Percentiles rank a stretch among this genome's conserved stretches.
Conservation (phyloP, 2,797 vertebrate species). For the Gephyroberyx darwinii region DNA sequence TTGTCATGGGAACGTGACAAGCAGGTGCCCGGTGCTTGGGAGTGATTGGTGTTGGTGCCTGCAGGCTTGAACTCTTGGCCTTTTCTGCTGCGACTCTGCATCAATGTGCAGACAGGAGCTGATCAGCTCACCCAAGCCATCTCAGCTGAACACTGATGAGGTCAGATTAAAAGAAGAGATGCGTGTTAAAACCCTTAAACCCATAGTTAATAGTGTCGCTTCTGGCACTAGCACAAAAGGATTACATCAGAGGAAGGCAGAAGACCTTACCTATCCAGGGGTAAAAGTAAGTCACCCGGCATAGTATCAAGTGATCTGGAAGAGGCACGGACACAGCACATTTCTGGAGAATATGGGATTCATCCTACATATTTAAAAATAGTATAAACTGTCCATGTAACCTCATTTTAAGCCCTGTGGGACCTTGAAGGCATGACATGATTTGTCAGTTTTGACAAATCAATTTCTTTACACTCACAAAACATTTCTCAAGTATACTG, state of each 20-base stretch:
- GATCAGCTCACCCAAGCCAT: neutral
- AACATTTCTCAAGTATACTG: neutral
- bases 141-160: slow-evolving; percentile 24
- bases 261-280: neutral
- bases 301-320: neutral
- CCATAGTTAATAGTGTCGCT: neutral
- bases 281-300: neutral
- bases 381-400: slow-evolving; percentile 49
- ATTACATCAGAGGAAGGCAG: neutral
- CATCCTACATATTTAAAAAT: slow-evolving; percentile 53
- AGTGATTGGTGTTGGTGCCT: slow-evolving; percentile 60
- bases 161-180: slow-evolving; percentile 23
- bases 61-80: slow-evolving; percentile 50
- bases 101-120: slow-evolving; percentile 16
- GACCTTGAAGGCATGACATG: slow-evolving; percentile 38
- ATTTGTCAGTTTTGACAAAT: slow-evolving; percentile 62
- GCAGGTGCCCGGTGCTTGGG: slow-evolving; percentile 66
- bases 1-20: slow-evolving; percentile 81
- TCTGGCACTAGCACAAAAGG: slow-evolving; percentile 14
- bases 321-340: neutral
- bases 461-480: slow-evolving; percentile 45
- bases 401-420: slow-evolving; percentile 40
- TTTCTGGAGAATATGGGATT: slow-evolving; percentile 18
- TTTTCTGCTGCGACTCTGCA: slow-evolving; percentile 36
- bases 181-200: neutral